Evolutionary conservation across 2,888 invertebrate species (phyloP).

Genomic region (Cataglyphis altisquamis): DNA sequence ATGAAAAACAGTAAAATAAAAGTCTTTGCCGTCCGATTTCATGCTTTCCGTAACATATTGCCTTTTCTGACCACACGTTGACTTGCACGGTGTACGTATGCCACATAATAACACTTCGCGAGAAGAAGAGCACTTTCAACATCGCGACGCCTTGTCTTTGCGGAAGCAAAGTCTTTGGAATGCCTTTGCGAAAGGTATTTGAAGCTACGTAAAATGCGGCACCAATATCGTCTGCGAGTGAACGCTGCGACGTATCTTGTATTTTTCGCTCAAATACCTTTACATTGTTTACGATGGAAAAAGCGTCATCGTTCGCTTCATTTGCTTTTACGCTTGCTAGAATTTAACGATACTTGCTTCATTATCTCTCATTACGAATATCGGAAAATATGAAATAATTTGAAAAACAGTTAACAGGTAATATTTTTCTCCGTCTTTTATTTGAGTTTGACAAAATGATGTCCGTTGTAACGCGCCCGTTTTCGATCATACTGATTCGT

Average conservation of each 20-base stretch:
- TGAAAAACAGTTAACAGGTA: background rate
- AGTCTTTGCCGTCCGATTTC: background rate
- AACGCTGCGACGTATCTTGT: background rate
- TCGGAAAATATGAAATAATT: background rate
- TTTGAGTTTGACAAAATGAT: background rate
- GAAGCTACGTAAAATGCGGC: constrained; percentile 15
- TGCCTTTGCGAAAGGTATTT: constrained; percentile 14
- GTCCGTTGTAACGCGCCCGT: background rate
- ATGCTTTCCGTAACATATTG: background rate
- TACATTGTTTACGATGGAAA: background rate
- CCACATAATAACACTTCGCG: background rate
- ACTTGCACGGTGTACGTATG: background rate
- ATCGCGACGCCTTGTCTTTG: constrained; percentile 15
- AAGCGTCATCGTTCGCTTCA: constrained; percentile 1
- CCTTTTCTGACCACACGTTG: background rate
- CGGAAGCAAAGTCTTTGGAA: background rate
- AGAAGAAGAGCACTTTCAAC: constrained; percentile 14
- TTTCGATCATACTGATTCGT: constrained; percentile 12
- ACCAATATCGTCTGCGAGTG: background rate
- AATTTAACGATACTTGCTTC: background rate
- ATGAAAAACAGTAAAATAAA: background rate
- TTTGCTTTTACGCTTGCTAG: background rate
- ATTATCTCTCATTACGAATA: background rate
- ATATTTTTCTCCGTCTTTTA: background rate
- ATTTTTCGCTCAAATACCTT: background rate